These are phyloP conservation scores for Pristiophorus japonicus DNA, from an alignment of 2,113 vertebrate species.

Conservation along the genomic window DNA sequence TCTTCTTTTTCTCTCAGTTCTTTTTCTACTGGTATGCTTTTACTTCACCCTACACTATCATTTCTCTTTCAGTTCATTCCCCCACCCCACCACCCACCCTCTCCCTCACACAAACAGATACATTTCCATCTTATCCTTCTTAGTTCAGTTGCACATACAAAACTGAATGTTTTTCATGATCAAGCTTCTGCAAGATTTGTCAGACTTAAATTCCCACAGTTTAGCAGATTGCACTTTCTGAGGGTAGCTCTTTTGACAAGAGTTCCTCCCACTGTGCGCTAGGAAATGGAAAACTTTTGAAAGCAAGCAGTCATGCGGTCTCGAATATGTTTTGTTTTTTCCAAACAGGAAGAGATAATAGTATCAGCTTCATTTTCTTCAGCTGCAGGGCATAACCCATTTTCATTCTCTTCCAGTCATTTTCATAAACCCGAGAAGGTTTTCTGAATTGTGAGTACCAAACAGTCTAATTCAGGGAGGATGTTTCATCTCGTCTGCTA, in stretches of 20 bases:
- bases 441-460: neutral
- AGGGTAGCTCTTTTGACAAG: neutral
- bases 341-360: conserved; percentile 33
- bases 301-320: neutral
- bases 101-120: neutral
- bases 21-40: neutral
- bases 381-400: neutral
- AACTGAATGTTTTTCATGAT: neutral
- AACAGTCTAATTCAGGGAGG: neutral
- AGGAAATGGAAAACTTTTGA: conserved; percentile 19
- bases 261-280: conserved; percentile 33
- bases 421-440: neutral
- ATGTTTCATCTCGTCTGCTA: neutral
- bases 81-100: no score
- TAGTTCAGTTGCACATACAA: neutral
- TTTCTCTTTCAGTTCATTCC: neutral
- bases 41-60: neutral
- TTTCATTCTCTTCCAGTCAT: neutral
- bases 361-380: conserved; percentile 18
- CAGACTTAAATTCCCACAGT: conserved; percentile 14
- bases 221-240: conserved; percentile 1
- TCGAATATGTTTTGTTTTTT: conserved; percentile 26
- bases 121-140: neutral
- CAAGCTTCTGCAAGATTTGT: neutral
- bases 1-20: neutral